Evolutionary conservation across 2,113 vertebrate species (phyloP).

Genomic region (Cryptoleucopteryx plumbea): DNA sequence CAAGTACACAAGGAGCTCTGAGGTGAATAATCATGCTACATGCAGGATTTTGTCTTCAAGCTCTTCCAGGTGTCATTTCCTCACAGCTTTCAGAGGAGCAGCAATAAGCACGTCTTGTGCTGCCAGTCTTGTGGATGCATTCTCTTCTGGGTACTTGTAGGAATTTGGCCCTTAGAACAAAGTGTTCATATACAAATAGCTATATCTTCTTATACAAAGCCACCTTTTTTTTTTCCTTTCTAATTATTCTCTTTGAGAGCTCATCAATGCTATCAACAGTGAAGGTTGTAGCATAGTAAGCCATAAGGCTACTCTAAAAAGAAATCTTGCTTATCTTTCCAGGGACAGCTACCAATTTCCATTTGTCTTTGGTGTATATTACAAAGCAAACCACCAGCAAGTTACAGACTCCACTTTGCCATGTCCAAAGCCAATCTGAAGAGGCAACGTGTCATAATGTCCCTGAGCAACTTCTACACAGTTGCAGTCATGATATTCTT

Average conservation of each 20-base stretch:
- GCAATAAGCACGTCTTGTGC: background rate
- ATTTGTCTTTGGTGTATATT: background rate
- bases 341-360: background rate
- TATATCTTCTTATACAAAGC: background rate
- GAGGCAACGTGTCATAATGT: background rate
- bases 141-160: background rate
- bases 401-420: background rate
- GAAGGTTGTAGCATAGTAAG: background rate
- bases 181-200: background rate
- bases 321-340: background rate
- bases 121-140: accelerated
- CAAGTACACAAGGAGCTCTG: background rate
- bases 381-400: background rate
- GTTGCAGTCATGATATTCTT: background rate
- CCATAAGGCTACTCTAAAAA: background rate
- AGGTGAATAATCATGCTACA: background rate
- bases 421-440: background rate
- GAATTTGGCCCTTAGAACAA: background rate
- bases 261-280: background rate
- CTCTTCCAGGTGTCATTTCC: background rate
- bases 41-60: background rate
- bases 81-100: background rate
- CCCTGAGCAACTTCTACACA: background rate
- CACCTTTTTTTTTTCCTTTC: background rate
- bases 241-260: background rate